Evolutionary conservation across 2,888 invertebrate genomes (phyloP).

Genomic region (Thysanoteuthis rhombus): DNA sequence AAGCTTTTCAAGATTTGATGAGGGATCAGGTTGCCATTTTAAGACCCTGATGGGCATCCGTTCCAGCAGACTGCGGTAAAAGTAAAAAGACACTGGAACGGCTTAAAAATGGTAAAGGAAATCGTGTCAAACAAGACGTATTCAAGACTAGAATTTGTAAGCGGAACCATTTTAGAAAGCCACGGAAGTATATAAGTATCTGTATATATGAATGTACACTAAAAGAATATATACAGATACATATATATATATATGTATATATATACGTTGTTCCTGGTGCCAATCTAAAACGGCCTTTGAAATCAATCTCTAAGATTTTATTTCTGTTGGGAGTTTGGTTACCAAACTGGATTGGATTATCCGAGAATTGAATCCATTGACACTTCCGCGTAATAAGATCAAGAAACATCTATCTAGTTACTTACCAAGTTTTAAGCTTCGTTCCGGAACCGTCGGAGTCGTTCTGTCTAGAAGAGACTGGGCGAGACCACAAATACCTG

Average conservation of each 20-base stretch:
- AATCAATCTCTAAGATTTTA: too few species aligned
- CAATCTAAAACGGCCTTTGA: too few species aligned
- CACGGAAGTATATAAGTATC: background rate
- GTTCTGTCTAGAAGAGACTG: too few species aligned
- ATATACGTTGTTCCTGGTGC: background rate
- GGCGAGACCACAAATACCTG: too few species aligned
- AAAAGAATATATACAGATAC: background rate
- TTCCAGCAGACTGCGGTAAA: background rate
- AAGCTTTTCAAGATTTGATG: background rate
- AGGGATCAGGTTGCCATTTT: background rate
- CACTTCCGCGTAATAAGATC: too few species aligned
- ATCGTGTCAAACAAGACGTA: background rate
- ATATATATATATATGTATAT: background rate
- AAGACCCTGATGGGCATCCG: background rate
- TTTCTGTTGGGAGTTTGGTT: too few species aligned
- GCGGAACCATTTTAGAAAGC: background rate
- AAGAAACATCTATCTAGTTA: too few species aligned
- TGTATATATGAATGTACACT: background rate
- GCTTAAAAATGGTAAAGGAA: background rate
- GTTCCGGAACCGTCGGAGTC: too few species aligned
- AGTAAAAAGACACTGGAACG: background rate
- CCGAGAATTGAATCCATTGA: too few species aligned
- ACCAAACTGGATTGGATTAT: too few species aligned
- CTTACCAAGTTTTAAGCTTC: too few species aligned
- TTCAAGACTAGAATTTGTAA: background rate